Base-by-base conservation (phyloP, 2,888 invertebrate species). In the Phragmatobia fuliginosa region DNA sequence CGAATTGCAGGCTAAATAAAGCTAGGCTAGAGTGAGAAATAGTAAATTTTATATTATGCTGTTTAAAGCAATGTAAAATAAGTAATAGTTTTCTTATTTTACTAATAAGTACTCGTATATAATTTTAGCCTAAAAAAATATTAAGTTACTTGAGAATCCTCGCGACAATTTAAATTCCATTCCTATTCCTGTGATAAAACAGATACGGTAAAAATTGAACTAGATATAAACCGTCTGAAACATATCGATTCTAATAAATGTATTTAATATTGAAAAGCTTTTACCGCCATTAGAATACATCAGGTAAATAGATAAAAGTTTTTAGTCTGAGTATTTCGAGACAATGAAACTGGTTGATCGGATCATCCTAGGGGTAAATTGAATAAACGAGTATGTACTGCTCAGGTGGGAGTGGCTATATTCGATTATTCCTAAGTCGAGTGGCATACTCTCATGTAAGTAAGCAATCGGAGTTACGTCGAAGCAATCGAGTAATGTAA, bases 401-500 rank as follows among this genome's bases (percentile, higher is more conserved):
- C 86, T 82, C 82, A 84, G 85, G 85, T 85, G 85, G 81, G 8
- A 78, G 83, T 75, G 80, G 79, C 75, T 81, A 86, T 88, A 89
- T 91, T 91, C 87, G 88, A 92, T 92, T 88, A 91, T 88, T 85
- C 79, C 62, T 70, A 67, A 76, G 81, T 80, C 72, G 73, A 83
- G 85, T 85, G 84, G 83, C 83, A 81, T 78, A 83, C 74, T 78
- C 76, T 78, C 71, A 75, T 82, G 76, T 82, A 78, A 83, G 77
- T 74, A 82, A 83, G 83, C 88, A 83, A 88, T 85, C 81, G 82
- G 76, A 85, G 86, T 84, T 86, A 86, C 85, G 83, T 84, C 81
- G 85, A 85, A 90, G 90, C 91, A 92, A 91, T 91, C 90, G 88
- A 82, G 79, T 86, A 87, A 89, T 87, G 87, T 83, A 90, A 90